Percentiles rank a stretch among this genome's conserved stretches.
These are phyloP conservation scores for Polydrusus cervinus DNA, from an alignment of 2,888 invertebrate species.

Conservation along the genomic window DNA sequence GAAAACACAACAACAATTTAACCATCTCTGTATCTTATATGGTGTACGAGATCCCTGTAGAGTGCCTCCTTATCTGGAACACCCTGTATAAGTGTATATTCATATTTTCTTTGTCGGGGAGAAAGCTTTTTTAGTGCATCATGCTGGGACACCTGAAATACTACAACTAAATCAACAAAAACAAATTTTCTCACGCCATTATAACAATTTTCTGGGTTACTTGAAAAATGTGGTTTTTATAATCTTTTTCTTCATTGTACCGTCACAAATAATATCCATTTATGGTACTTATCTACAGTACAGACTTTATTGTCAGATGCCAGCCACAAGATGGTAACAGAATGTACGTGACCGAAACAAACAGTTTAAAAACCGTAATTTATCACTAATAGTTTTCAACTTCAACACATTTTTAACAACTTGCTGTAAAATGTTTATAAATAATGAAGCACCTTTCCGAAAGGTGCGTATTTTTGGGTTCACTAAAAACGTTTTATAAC, in stretches of 20 bases:
- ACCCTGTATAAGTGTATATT: too few species aligned
- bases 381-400: neutral
- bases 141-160: too few species aligned
- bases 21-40: too few species aligned
- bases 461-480: neutral
- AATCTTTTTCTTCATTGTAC: conserved; percentile 27
- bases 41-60: too few species aligned
- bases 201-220: conserved; percentile 37
- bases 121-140: too few species aligned
- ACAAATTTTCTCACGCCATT: conserved; percentile 31
- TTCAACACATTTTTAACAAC: conserved; percentile 9
- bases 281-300: conserved; percentile 31
- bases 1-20: too few species aligned
- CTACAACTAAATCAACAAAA: neutral
- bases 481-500: neutral
- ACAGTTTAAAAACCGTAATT: conserved; percentile 10
- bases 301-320: conserved; percentile 8
- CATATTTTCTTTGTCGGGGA: too few species aligned
- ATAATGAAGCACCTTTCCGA: neutral
- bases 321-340: conserved; percentile 30
- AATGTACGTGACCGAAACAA: conserved; percentile 29
- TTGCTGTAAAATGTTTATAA: neutral
- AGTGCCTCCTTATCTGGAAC: too few species aligned
- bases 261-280: conserved; percentile 34
- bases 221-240: conserved; percentile 29